Percentiles rank a stretch among this genome's conserved stretches.
phyloP scores from a whole-genome alignment of 2,888 invertebrate genomes.

The Acrocyrtus sp. region DNA sequence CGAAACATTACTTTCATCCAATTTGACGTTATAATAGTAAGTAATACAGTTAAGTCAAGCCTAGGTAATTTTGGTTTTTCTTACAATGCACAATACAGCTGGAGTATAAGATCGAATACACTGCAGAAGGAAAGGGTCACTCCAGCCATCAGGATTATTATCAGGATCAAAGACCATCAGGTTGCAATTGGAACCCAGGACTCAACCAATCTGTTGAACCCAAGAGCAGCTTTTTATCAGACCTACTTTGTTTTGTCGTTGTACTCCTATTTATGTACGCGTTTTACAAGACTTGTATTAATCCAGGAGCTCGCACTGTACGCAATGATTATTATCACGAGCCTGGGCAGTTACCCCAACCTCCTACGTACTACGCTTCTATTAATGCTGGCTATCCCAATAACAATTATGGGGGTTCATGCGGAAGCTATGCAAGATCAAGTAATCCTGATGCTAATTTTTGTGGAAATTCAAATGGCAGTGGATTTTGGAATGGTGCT shows the following conservation, averaged over 20 bases:
- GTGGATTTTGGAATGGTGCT: slow-evolving; percentile 66
- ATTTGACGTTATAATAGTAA: too few species aligned
- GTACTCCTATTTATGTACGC: slow-evolving; percentile 66
- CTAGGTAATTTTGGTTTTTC: background rate
- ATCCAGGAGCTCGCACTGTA: too few species aligned
- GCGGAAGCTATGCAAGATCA: slow-evolving; percentile 12
- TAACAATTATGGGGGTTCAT: too few species aligned
- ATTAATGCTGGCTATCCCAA: slow-evolving; percentile 45
- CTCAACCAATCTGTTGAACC: slow-evolving; percentile 28
- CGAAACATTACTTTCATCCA: too few species aligned
- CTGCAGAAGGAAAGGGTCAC: slow-evolving; percentile 68
- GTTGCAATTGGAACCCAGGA: slow-evolving; percentile 45
- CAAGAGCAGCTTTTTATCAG: slow-evolving; percentile 40
- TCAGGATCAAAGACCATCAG: slow-evolving; percentile 29
- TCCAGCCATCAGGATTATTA: slow-evolving; percentile 56
- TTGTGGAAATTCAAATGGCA: slow-evolving; percentile 58
- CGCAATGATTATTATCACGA: slow-evolving; percentile 63
- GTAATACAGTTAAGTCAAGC: too few species aligned
- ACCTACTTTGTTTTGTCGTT: slow-evolving; percentile 65
- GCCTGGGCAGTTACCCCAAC: slow-evolving; percentile 54
- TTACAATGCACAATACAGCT: slow-evolving; percentile 64
- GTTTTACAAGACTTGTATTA: slow-evolving; percentile 67
- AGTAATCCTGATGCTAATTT: slow-evolving; percentile 10
- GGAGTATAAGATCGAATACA: slow-evolving; percentile 67
- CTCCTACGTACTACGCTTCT: slow-evolving; percentile 48